Base-by-base conservation (phyloP, 2,113 vertebrate species). In the Aspidoscelis tigris region DNA sequence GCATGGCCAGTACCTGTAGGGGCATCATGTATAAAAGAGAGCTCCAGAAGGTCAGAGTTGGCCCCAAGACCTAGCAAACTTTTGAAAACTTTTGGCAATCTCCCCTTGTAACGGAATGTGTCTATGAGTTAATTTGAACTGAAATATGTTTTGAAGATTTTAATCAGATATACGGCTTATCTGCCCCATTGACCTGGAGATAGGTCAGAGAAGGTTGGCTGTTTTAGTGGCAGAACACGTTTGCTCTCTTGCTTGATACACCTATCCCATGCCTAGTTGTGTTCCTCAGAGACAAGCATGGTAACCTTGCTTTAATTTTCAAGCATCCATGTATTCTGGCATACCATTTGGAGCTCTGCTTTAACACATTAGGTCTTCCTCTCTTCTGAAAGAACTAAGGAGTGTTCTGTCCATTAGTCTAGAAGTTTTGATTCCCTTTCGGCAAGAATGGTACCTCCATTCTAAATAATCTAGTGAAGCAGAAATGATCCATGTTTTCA, bases 311-410 rank as follows among this genome's bases (percentile, higher is more conserved):
- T 53, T 21, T 43, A 26, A 5, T 68, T 21, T 39, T 65, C 43
- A 33, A 61, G 66, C 43, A 76, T 53, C 18, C 66, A 16, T 69
- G 26, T 26, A 21, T 78, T 78, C 78, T 83, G 47, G 82, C 76
- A 55, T 75, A 77, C 73, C 7, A 75, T 55, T 39, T 5, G 43
- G 26, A 18, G 53, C 58, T 39, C 44, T 0, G 1, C n/a, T 86
- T 80, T 33, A 64, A 79, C 71, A 77, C 74, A 21, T 65, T 65
- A 66, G 84, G 64, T 44, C 78, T 78, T 76, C 55, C 81, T 82
- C 16, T 71, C 24, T 5, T 20, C 73, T 69, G 39, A 64, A 53
- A 79, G 47, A 24, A 65, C 24, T 24, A 26, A 76, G 43, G 6
- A 72, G 72, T 73, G 8, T 22, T 33, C 14, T 43, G 39, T 78